These are phyloP conservation scores for Sebastes umbrosus DNA, from an alignment of 2,797 vertebrate genomes.

Conservation along the genomic window DNA sequence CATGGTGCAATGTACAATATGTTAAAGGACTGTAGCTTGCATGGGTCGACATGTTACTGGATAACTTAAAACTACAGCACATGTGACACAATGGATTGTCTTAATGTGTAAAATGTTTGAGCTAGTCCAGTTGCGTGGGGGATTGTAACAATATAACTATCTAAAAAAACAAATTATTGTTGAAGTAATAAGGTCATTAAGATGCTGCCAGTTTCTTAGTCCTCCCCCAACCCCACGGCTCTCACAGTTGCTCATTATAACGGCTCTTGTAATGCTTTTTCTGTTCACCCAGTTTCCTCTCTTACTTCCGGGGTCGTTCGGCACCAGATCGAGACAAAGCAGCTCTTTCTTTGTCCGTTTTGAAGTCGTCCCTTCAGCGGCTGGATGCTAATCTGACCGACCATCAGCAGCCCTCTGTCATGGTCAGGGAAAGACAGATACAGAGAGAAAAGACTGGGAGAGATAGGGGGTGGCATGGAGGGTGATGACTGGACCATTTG, in stretches of 20 bases:
- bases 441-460: slow-evolving; percentile 41
- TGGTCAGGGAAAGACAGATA: slow-evolving; percentile 37
- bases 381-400: slow-evolving; percentile 58
- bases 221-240: not conserved
- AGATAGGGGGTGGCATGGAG: slow-evolving; percentile 43
- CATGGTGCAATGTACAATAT: not conserved
- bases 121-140: not conserved
- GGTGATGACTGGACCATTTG: slow-evolving; percentile 62
- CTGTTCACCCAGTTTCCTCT: slow-evolving; percentile 40
- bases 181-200: not conserved
- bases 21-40: not conserved
- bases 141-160: not conserved
- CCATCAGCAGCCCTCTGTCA: slow-evolving; percentile 63
- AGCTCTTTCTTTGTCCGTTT: slow-evolving; percentile 57
- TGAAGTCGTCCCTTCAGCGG: slow-evolving; percentile 41
- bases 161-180: not conserved
- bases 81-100: not conserved
- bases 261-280: slow-evolving; percentile 4
- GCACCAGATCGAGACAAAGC: slow-evolving; percentile 54
- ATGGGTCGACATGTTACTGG: not conserved
- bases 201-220: not conserved
- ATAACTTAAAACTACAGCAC: not conserved
- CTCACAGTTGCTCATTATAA: slow-evolving; percentile 15
- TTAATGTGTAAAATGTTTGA: not conserved
- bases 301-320: slow-evolving; percentile 37